phyloP scores from a whole-genome alignment of 2,888 invertebrate species.

The Yponomeuta sedellus region DNA sequence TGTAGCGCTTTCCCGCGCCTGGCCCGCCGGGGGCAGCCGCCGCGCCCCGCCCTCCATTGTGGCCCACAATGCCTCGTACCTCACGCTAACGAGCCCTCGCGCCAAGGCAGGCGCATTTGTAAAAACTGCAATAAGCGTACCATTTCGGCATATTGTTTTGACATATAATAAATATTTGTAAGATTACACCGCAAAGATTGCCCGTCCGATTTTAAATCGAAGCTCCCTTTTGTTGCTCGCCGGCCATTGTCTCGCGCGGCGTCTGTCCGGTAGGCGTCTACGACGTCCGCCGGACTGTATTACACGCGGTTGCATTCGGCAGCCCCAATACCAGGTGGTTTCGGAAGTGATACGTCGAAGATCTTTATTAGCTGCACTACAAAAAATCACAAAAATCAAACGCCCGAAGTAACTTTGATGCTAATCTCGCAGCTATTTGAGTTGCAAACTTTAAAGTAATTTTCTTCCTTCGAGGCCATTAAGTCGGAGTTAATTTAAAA shows the following conservation, averaged over 20 bases:
- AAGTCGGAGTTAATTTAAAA: conserved; percentile 11
- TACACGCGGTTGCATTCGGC: conserved; percentile 68
- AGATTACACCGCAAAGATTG: conserved; percentile 66
- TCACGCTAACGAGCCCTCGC: conserved; percentile 73
- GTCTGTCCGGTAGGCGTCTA: conserved; percentile 36
- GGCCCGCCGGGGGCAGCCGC: conserved; percentile 37
- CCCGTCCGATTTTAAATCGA: conserved; percentile 57
- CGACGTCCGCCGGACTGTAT: conserved; percentile 45
- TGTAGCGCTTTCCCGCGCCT: conserved; percentile 35
- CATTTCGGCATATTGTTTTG: conserved; percentile 77
- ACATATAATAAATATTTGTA: conserved; percentile 76
- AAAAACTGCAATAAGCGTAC: conserved; percentile 72
- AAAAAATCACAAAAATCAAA: conserved; percentile 4
- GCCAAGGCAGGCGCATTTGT: conserved; percentile 73
- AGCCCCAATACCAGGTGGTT: conserved; percentile 36
- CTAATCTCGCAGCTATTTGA: background rate
- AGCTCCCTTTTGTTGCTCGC: conserved; percentile 44
- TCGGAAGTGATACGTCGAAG: conserved; percentile 15
- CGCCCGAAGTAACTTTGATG: conserved; percentile 8
- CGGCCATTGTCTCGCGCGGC: conserved; percentile 47
- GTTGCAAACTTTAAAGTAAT: background rate
- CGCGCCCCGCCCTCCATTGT: conserved; percentile 66
- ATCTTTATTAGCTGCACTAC: conserved; percentile 17
- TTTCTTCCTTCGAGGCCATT: background rate
- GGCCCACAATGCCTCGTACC: conserved; percentile 68